Evolutionary conservation across 2,113 vertebrate species (phyloP), one percentile per base, ranked within the genome.

Genomic region (Phylloscopus trochiloides): DNA sequence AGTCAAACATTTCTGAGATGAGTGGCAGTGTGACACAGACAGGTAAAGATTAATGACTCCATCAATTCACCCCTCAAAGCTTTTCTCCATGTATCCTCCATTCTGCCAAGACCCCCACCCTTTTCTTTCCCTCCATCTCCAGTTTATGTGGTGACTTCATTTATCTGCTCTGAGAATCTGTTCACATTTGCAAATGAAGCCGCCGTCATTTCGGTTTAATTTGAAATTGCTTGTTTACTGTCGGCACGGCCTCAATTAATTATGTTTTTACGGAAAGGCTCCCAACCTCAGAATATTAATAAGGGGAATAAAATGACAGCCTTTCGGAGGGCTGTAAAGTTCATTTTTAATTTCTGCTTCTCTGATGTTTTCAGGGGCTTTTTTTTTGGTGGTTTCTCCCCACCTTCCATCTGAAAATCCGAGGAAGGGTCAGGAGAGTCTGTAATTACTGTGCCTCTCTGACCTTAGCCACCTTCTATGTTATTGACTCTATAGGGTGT

Each of bases 181-280:
- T 99, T 98, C 98, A 98, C 99, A 98, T 99, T 99, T 98, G 99
- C 99, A 99, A 99, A 99, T 99, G 99, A 99, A 99, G 98, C 98
- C 97, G 98, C 99, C 99, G 99, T 99, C 99, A 99, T 99, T 99
- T 99, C 98, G 98, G 99, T 99, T 99, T 99, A 99, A 99, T 99
- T 99, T 99, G 99, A 99, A 99, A 99, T 99, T 99, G 99, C 99
- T 99, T 99, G 99, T 99, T 99, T 99, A 99, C 99, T 99, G 99
- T 99, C 99, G 99, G 98, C 98, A 98, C 98, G 98, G 99, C 98
- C 99, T 99, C 99, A 99, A 99, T 99, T 99, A 99, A 99, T 99
- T 99, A 99, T 99, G 99, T 99, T 99, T 98, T 99, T 99, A 99
- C 99, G 99, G 99, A 99, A 99, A 99, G 99, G 99, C 99, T 99